These are phyloP conservation scores for Oreochromis niloticus DNA, from an alignment of 2,113 vertebrate species.

Conservation along the genomic window DNA sequence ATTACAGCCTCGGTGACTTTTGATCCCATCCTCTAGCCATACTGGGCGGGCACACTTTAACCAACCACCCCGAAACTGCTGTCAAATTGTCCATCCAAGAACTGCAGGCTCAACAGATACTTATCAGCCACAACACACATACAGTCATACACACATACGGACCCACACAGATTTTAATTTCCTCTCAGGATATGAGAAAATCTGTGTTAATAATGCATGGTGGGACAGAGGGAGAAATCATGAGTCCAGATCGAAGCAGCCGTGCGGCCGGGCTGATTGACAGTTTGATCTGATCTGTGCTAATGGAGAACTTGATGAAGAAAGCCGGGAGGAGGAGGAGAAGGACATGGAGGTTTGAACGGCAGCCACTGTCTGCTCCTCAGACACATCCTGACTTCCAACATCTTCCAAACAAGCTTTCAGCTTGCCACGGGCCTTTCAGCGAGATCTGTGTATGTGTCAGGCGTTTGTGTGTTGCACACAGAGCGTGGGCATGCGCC, in stretches of 20 bases:
- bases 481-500: not conserved
- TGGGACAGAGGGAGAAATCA: slow-evolving; percentile 14
- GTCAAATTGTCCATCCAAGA: not conserved
- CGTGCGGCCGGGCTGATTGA: slow-evolving; percentile 22
- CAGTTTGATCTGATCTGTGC: slow-evolving; percentile 49
- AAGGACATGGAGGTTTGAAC: not conserved
- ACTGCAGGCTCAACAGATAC: slow-evolving; percentile 7
- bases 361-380: not conserved
- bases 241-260: slow-evolving; percentile 26
- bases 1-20: not conserved
- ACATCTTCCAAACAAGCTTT: slow-evolving; percentile 23
- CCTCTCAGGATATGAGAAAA: slow-evolving; percentile 72
- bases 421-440: slow-evolving; percentile 10
- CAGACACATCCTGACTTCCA: slow-evolving; percentile 2
- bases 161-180: slow-evolving; percentile 62
- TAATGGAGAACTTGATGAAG: slow-evolving; percentile 59
- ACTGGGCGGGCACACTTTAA: not conserved
- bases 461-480: not conserved
- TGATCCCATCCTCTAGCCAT: not conserved
- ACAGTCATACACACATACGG: not conserved
- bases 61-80: not conserved
- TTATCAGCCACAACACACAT: not conserved
- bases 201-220: slow-evolving; percentile 62
- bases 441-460: not conserved
- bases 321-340: not conserved